phyloP scores from a whole-genome alignment of 1,140 invertebrate genomes.

The Battus philenor region DNA sequence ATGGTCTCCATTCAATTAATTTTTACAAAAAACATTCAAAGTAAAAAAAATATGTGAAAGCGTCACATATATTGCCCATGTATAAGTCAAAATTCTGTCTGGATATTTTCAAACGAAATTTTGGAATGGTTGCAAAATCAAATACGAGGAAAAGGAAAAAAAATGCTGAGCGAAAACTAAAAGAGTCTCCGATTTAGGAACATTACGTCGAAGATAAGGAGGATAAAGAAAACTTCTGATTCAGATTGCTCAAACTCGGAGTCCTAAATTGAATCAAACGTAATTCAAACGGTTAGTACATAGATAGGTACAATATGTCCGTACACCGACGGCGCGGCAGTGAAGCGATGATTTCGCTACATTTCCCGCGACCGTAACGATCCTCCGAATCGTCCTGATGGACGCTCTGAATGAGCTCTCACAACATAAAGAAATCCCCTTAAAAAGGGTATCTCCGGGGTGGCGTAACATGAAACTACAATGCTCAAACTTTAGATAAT shows the following conservation, averaged over 20 bases:
- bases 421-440: conserved; percentile 76
- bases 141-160: neutral
- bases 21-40: too few relatives aligned
- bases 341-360: conserved; percentile 75
- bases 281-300: conserved; percentile 18
- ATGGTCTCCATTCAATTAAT: too few relatives aligned
- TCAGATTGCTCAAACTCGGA: conserved; percentile 23
- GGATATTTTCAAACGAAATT: too few relatives aligned
- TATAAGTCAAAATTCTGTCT: too few relatives aligned
- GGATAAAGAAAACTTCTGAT: conserved; percentile 6
- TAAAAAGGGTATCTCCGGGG: conserved; percentile 73
- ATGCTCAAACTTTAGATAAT: conserved; percentile 45
- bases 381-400: conserved; percentile 70
- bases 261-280: conserved; percentile 50
- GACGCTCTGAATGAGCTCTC: conserved; percentile 74
- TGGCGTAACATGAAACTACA: conserved; percentile 50
- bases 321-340: conserved; percentile 44
- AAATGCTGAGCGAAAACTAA: too few relatives aligned
- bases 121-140: too few relatives aligned
- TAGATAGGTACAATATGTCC: conserved; percentile 71
- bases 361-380: conserved; percentile 73
- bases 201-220: conserved; percentile 5
- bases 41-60: too few relatives aligned
- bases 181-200: too few relatives aligned
- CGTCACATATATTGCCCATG: too few relatives aligned